phyloP scores from a whole-genome alignment of 2,113 vertebrate genomes.

The Orientallactaga bullata region DNA sequence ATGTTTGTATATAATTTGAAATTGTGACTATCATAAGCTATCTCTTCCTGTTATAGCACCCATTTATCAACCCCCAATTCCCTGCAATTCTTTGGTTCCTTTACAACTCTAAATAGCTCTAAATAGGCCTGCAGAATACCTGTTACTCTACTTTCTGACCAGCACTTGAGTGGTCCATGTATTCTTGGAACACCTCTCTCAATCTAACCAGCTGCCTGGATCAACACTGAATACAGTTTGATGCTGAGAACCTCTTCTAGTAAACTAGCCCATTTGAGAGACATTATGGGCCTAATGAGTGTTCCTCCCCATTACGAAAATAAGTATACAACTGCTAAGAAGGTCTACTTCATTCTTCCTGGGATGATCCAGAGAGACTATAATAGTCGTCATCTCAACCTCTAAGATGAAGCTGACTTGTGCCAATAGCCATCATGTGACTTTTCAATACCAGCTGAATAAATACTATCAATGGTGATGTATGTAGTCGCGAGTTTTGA shows the following conservation, averaged over 20 bases:
- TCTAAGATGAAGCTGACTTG: neutral
- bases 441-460: neutral
- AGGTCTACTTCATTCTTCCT: neutral
- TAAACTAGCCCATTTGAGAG: neutral
- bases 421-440: neutral
- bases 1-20: no score
- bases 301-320: neutral
- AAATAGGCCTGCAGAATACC: neutral
- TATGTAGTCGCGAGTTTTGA: neutral
- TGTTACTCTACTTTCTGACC: neutral
- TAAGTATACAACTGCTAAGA: neutral
- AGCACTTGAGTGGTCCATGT: no score
- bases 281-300: neutral
- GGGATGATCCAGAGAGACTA: neutral
- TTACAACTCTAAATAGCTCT: neutral
- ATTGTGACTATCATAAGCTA: no score
- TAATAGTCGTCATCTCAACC: neutral
- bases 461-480: neutral
- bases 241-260: neutral
- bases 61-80: neutral
- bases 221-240: neutral
- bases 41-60: neutral
- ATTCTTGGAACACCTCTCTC: neutral
- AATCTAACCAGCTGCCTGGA: neutral
- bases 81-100: neutral